These are phyloP conservation scores for Spheniscus mendiculus DNA, from an alignment of 2,113 vertebrate genomes.

Conservation along the genomic window DNA sequence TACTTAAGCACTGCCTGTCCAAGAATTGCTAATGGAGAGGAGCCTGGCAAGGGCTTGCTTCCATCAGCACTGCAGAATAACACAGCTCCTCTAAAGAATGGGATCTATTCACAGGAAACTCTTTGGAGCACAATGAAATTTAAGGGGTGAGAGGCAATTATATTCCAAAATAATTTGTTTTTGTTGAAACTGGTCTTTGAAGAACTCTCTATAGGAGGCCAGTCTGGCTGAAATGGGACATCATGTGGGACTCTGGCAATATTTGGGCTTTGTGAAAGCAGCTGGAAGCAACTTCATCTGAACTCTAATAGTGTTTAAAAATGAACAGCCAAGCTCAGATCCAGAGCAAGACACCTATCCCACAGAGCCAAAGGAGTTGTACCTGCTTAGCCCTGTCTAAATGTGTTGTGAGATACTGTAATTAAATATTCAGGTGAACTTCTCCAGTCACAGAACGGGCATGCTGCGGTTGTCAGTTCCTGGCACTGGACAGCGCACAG, in stretches of 20 bases:
- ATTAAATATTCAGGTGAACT: background rate
- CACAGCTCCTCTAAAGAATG: background rate
- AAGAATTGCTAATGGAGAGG: background rate
- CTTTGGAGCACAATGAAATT: background rate
- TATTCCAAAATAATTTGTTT: background rate
- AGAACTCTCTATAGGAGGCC: background rate
- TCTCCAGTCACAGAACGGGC: background rate
- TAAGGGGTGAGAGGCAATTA: slow-evolving; percentile 7
- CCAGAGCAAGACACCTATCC: background rate
- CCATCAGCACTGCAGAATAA: background rate
- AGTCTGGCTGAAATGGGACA: background rate
- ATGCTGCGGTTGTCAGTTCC: background rate
- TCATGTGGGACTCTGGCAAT: background rate
- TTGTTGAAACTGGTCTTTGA: slow-evolving; percentile 15
- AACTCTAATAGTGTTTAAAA: background rate
- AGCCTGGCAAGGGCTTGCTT: background rate
- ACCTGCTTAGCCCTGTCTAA: background rate
- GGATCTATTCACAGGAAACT: background rate
- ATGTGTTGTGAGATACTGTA: background rate
- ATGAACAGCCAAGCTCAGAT: background rate
- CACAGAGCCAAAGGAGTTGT: background rate
- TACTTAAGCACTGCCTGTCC: background rate
- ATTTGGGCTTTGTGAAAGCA: background rate
- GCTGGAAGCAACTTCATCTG: slow-evolving; percentile 30
- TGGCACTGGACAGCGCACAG: background rate